These are phyloP conservation scores for Microctonus aethiopoides DNA, from an alignment of 2,888 invertebrate genomes.

Conservation along the genomic window DNA sequence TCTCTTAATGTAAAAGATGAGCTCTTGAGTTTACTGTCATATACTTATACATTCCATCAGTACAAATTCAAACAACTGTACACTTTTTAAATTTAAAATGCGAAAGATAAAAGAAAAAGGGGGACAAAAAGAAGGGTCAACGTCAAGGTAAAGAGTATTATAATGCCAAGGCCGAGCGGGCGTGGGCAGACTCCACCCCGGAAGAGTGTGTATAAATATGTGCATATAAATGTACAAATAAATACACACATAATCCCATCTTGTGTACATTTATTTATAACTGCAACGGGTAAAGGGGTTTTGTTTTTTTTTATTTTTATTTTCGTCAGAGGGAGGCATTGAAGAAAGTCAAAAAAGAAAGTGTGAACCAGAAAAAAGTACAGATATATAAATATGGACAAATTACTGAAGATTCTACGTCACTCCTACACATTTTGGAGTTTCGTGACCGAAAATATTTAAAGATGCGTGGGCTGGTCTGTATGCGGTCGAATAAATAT, in stretches of 20 bases:
- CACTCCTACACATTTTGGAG: slow-evolving; percentile 8
- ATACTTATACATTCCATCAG: not conserved
- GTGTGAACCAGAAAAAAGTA: slow-evolving; percentile 1
- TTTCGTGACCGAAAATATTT: slow-evolving; percentile 36
- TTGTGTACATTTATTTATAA: slow-evolving; percentile 36
- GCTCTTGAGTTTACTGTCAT: not conserved
- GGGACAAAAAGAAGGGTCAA: not conserved
- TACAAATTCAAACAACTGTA: not conserved
- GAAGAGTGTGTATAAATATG: slow-evolving; percentile 29
- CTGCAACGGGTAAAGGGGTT: too few species aligned
- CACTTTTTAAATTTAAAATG: not conserved
- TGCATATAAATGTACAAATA: slow-evolving; percentile 24
- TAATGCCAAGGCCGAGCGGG: slow-evolving; percentile 40
- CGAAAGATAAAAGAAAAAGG: not conserved
- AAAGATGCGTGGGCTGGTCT: slow-evolving; percentile 32
- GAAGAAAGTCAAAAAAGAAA: slow-evolving; percentile 19
- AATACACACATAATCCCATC: not conserved
- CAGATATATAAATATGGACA: slow-evolving; percentile 9
- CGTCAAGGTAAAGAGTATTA: slow-evolving; percentile 17
- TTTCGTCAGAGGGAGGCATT: slow-evolving; percentile 16
- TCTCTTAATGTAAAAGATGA: not conserved
- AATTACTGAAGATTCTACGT: slow-evolving; percentile 23
- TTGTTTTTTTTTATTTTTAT: too few species aligned
- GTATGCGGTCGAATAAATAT: not conserved
- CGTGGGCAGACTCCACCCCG: slow-evolving; percentile 39